phyloP scores from a whole-genome alignment of 2,888 invertebrate species.

The Drosophila aldrichi region DNA sequence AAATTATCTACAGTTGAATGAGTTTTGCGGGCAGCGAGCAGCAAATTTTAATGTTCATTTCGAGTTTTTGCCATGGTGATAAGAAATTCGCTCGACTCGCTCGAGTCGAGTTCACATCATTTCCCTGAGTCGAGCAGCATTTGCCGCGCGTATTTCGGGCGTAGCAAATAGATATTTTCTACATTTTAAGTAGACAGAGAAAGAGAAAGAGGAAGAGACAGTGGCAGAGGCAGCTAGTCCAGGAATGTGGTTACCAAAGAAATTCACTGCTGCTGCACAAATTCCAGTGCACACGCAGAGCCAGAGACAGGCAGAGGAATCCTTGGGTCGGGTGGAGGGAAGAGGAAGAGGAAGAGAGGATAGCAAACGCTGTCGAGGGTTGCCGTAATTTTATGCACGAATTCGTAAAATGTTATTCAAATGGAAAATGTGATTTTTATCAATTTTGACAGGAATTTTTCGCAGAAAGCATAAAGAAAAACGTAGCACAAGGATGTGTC shows the following conservation, averaged over 20 bases:
- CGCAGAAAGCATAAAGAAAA: slow-evolving; percentile 63
- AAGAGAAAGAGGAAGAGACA: slow-evolving; percentile 9
- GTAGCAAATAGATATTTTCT: slow-evolving; percentile 81
- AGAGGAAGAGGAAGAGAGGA: slow-evolving; percentile 13
- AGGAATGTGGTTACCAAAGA: slow-evolving; percentile 72
- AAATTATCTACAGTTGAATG: slow-evolving; percentile 82
- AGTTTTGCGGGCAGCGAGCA: slow-evolving; percentile 62
- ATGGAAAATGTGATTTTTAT: slow-evolving; percentile 85
- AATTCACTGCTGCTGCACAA: slow-evolving; percentile 58
- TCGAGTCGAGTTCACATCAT: slow-evolving; percentile 34
- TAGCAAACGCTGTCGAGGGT: slow-evolving; percentile 49
- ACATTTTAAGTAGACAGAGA: slow-evolving; percentile 73
- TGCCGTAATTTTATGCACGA: slow-evolving; percentile 84
- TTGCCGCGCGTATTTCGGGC: slow-evolving; percentile 68
- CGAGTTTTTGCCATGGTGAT: slow-evolving; percentile 59
- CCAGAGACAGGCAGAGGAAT: background rate
- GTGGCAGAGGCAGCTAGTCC: slow-evolving; percentile 6
- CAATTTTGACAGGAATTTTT: slow-evolving; percentile 84
- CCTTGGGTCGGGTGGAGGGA: too few species aligned
- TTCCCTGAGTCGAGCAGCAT: slow-evolving; percentile 37
- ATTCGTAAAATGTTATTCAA: slow-evolving; percentile 84
- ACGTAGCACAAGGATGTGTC: slow-evolving; percentile 51
- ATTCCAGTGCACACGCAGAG: slow-evolving; percentile 63
- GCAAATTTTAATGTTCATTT: slow-evolving; percentile 78
- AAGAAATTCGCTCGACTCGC: slow-evolving; percentile 60